Conservation (phyloP, 1,140 invertebrate species). For the Apis laboriosa region DNA sequence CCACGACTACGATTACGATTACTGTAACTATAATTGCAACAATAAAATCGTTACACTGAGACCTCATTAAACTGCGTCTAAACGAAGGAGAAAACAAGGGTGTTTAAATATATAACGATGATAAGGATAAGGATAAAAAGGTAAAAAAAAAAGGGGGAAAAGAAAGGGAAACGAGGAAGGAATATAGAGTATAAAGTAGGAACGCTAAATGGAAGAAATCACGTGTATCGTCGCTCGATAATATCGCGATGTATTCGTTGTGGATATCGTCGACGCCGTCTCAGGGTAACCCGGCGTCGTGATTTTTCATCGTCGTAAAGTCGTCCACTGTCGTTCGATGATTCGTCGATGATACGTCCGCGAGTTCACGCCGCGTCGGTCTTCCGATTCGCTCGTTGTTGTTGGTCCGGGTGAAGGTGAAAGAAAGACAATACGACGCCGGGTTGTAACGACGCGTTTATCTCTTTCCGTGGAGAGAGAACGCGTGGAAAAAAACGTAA, state of each 20-base stretch:
- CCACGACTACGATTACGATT: constrained; percentile 78
- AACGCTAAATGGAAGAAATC: background rate
- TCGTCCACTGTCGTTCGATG: background rate
- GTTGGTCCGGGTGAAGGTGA: background rate
- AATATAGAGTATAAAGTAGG: constrained; percentile 4
- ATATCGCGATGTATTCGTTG: background rate
- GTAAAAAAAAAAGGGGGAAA: background rate
- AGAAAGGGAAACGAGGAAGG: background rate
- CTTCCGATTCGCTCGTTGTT: background rate
- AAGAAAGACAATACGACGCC: background rate
- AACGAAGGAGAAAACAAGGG: constrained; percentile 12
- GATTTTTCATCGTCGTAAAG: background rate
- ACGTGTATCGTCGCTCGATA: constrained; percentile 10
- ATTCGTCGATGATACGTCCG: background rate
- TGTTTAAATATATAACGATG: background rate
- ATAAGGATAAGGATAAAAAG: background rate
- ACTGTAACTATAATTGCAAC: constrained; percentile 79
- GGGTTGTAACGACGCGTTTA: constrained; percentile 19
- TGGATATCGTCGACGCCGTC: constrained; percentile 31
- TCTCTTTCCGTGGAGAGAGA: background rate
- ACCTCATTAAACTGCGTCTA: constrained; percentile 76
- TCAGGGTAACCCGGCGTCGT: constrained; percentile 40
- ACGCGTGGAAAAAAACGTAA: background rate
- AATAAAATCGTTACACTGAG: constrained; percentile 79
- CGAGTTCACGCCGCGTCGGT: background rate